These are phyloP conservation scores for Syndactyla subalaris DNA, from an alignment of 2,797 vertebrate species.

Conservation along the genomic window DNA sequence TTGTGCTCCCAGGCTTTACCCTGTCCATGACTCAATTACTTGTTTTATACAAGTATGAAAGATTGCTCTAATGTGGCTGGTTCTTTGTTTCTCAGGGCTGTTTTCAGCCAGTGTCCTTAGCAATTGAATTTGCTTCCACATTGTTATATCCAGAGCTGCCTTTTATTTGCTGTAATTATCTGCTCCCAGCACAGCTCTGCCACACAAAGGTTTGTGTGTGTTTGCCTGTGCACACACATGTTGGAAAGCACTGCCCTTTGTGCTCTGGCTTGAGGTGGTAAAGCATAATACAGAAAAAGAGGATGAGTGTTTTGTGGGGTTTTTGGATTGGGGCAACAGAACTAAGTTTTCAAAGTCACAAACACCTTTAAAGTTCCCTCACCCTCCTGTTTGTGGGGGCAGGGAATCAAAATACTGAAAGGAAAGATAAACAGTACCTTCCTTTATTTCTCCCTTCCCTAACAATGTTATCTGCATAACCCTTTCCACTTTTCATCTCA, in stretches of 20 bases:
- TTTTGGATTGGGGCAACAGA: conserved; percentile 26
- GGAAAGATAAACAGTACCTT: conserved; percentile 73
- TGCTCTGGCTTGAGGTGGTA: not conserved
- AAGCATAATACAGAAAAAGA: not conserved
- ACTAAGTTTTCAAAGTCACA: not conserved
- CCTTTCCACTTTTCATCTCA: not conserved
- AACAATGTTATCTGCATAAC: not conserved
- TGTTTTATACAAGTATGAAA: conserved; percentile 35
- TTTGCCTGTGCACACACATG: not conserved
- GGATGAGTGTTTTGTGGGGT: not conserved
- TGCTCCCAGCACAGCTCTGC: conserved; percentile 15
- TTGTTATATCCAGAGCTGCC: conserved; percentile 41
- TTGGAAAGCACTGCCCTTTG: not conserved
- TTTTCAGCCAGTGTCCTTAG: not conserved
- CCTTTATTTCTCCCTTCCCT: conserved; percentile 47
- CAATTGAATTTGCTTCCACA: not conserved
- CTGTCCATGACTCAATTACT: conserved; percentile 7
- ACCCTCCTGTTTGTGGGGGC: not conserved
- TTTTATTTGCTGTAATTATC: conserved; percentile 47
- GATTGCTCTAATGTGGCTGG: conserved; percentile 20
- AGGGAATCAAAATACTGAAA: conserved; percentile 22
- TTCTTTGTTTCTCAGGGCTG: not conserved
- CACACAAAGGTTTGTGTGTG: not conserved
- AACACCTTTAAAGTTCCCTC: not conserved
- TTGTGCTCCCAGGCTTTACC: conserved; percentile 30